phyloP scores from a whole-genome alignment of 30 jellyfish, hydroid and myxozoan genomes.

The Clytia hemisphaerica region DNA sequence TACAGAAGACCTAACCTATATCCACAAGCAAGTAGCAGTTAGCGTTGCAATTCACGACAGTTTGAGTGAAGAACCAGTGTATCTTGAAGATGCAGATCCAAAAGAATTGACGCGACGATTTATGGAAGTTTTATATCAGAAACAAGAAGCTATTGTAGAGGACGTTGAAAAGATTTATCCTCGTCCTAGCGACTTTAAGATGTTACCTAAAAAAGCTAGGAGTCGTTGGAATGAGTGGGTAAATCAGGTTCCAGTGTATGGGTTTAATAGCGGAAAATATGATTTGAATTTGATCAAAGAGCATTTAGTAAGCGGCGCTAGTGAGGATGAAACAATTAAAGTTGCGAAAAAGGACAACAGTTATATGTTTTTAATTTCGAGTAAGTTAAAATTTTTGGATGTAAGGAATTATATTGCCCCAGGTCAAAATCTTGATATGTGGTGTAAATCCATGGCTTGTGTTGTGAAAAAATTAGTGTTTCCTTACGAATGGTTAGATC shows the following conservation, averaged over 20 bases:
- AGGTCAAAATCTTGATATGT: not conserved
- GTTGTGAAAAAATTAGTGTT: slow-evolving; percentile 10
- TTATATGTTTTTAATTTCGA: slow-evolving; percentile 9
- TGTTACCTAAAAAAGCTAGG: not conserved
- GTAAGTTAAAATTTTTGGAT: slow-evolving; percentile 6
- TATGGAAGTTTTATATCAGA: not conserved
- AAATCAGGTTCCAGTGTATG: slow-evolving; percentile 3
- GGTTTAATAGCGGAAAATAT: slow-evolving; percentile 30
- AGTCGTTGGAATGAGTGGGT: too few species aligned
- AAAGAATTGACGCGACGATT: not conserved
- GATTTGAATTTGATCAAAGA: slow-evolving; percentile 1
- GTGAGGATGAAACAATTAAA: not conserved
- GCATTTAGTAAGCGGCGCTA: not conserved
- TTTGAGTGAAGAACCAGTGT: slow-evolving; percentile 16
- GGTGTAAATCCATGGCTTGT: slow-evolving; percentile 14
- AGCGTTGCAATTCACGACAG: slow-evolving; percentile 35
- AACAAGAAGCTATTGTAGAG: not conserved
- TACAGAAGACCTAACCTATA: not conserved
- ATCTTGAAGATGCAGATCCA: slow-evolving; percentile 7
- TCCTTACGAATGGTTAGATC: slow-evolving; percentile 31
- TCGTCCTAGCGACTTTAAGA: not conserved
- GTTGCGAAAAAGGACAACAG: slow-evolving; percentile 27
- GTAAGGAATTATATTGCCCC: slow-evolving; percentile 11
- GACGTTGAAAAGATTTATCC: slow-evolving; percentile 3
- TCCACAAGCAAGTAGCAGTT: slow-evolving; percentile 10